phyloP scores from a whole-genome alignment of 1,140 invertebrate species.

The Drosophila ambigua region DNA sequence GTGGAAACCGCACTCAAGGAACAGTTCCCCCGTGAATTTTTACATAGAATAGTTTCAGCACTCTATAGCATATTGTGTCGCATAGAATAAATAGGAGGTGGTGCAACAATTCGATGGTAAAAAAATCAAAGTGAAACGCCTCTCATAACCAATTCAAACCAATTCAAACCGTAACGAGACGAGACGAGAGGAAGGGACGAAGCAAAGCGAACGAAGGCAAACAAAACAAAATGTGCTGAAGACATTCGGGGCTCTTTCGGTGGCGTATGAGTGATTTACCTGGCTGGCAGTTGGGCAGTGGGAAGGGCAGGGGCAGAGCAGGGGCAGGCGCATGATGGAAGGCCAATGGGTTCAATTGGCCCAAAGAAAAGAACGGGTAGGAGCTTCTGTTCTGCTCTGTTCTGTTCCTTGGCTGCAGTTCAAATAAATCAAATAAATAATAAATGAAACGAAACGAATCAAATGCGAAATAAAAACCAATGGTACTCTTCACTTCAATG shows the following conservation, averaged over 20 bases:
- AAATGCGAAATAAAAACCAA: constrained; percentile 81
- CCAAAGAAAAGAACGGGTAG: not conserved
- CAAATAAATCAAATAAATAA: constrained; percentile 82
- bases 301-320: not conserved
- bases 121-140: constrained; percentile 45
- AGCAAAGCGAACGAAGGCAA: constrained; percentile 15
- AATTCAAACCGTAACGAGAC: constrained; percentile 9
- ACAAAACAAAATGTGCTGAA: constrained; percentile 44
- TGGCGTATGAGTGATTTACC: constrained; percentile 74
- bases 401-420: constrained; percentile 45
- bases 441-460: constrained; percentile 80
- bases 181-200: not conserved
- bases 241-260: constrained; percentile 42
- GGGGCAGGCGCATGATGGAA: not conserved
- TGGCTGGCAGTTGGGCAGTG: constrained; percentile 12
- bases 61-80: no score
- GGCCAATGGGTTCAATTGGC: constrained; percentile 29
- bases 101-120: constrained; percentile 34
- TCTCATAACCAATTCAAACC: constrained; percentile 41
- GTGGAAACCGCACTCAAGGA: no score
- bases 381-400: not conserved
- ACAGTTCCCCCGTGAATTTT: no score
- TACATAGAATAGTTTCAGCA: no score
- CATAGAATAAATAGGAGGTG: no score
- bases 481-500: constrained; percentile 76